Evolutionary conservation across 2,113 vertebrate genomes (phyloP), one percentile per base, ranked within the genome.

Genomic region (Larimichthys polyactis): DNA sequence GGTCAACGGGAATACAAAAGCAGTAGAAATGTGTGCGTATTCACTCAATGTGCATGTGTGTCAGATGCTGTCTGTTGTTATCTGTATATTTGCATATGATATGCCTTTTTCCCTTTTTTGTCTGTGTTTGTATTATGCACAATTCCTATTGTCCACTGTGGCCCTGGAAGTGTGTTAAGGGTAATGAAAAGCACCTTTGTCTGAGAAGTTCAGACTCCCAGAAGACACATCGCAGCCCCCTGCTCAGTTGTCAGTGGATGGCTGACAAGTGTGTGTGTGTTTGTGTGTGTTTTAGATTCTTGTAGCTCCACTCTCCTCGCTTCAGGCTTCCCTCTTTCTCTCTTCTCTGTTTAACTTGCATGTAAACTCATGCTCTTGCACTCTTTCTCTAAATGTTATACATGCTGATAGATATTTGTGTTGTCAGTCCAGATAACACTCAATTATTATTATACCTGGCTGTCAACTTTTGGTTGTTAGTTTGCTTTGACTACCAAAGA

Each of bases 181-280:
- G 15, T 86, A 54, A 88, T 91, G 78, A 89, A 91, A 86, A 79
- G 82, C 78, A 84, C 82, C 84, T 89, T 91, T 90, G 85, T 89
- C 64, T 72, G 74, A 90, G 85, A 86, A 75, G 82, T 73, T 88
- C 40, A 36, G 62, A 17, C 16, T 73, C 77, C 73, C 40, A 24
- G 62, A 74, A 65, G 57, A 60, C 60, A 68, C 52, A 9, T 22
- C 10, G 58, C 48, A 71, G 54, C 36, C 17, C 76, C 51, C 64
- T 78, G 71, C 82, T 84, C 49, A 71, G 78, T 82, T 81, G 66
- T 60, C 75, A 57, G 44, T 66, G 68, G 60, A 74, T 78, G 57
- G 49, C 32, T n/a, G 20, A 58, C 11, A 58, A 27, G 20, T 78
- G 62, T 84, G 27, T 24, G 62, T 72, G 57, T 70, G 44, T 76